Percentiles rank a stretch among this genome's conserved stretches.
Conservation (phyloP, 2,113 vertebrate species). For the Dicentrarchus labrax region DNA sequence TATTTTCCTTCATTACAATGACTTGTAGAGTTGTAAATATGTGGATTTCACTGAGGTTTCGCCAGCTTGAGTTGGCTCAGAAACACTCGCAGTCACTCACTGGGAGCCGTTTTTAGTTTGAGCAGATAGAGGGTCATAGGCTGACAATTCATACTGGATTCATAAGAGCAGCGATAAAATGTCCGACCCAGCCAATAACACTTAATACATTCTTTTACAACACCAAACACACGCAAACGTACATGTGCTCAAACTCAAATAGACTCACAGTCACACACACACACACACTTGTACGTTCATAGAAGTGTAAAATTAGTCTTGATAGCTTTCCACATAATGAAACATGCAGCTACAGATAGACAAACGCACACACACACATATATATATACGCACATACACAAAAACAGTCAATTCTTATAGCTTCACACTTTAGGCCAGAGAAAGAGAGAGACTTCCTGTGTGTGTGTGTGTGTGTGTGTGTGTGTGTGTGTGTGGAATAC, state of each 20-base stretch:
- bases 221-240: conserved; percentile 24
- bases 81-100: conserved; percentile 50
- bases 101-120: conserved; percentile 49
- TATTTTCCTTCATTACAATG: conserved; percentile 53
- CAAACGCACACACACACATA: background rate
- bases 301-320: background rate
- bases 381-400: background rate
- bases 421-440: conserved; percentile 40
- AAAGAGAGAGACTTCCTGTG: conserved; percentile 56
- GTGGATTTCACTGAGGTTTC: conserved; percentile 63
- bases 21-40: conserved; percentile 66
- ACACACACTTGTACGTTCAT: background rate
- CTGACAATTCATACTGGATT: conserved; percentile 61
- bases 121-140: conserved; percentile 54
- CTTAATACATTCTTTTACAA: conserved; percentile 56
- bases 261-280: background rate
- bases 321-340: conserved; percentile 15
- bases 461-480: conserved; percentile 33
- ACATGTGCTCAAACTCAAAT: background rate
- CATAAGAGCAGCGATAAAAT: conserved; percentile 51
- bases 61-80: conserved; percentile 65
- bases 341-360: background rate
- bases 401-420: conserved; percentile 16
- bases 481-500: conserved; percentile 24
- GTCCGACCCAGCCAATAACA: conserved; percentile 66